These are phyloP conservation scores for Samia ricini DNA, from an alignment of 1,140 invertebrate species.

Conservation along the genomic window DNA sequence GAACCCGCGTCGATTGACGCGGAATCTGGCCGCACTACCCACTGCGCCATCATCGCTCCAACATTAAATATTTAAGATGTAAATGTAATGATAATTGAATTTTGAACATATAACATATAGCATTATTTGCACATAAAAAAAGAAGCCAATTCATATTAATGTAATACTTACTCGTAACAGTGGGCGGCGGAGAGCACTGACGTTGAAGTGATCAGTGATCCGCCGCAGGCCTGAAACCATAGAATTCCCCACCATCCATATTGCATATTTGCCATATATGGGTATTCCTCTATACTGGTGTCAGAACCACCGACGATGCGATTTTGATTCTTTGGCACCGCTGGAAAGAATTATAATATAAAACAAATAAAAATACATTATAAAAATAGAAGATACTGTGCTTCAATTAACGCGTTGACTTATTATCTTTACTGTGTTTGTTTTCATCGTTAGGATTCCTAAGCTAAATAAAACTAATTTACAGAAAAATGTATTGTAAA, in stretches of 20 bases:
- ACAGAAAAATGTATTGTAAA: not conserved
- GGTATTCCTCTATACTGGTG: conserved; percentile 73
- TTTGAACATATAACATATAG: too few species aligned
- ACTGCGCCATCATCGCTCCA: too few species aligned
- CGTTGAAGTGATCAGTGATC: conserved; percentile 49
- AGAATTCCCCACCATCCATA: conserved; percentile 19
- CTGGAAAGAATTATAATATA: conserved; percentile 10
- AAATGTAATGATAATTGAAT: too few species aligned
- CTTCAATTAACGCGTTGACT: not conserved
- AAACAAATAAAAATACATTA: not conserved
- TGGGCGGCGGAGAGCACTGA: conserved; percentile 75
- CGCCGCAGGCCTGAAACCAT: conserved; percentile 67
- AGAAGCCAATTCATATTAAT: not conserved
- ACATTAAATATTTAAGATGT: too few species aligned
- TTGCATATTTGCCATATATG: conserved; percentile 76
- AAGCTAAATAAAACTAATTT: not conserved
- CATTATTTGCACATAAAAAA: too few species aligned
- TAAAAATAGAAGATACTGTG: not conserved
- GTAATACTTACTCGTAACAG: conserved; percentile 45
- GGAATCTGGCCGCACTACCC: too few species aligned
- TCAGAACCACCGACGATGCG: conserved; percentile 69
- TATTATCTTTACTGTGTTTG: not conserved
- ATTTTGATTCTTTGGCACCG: conserved; percentile 18
- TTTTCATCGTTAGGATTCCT: not conserved
- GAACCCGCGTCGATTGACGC: too few species aligned